Evolutionary conservation across 2,888 invertebrate species (phyloP).

Genomic region (Eilema depressum): DNA sequence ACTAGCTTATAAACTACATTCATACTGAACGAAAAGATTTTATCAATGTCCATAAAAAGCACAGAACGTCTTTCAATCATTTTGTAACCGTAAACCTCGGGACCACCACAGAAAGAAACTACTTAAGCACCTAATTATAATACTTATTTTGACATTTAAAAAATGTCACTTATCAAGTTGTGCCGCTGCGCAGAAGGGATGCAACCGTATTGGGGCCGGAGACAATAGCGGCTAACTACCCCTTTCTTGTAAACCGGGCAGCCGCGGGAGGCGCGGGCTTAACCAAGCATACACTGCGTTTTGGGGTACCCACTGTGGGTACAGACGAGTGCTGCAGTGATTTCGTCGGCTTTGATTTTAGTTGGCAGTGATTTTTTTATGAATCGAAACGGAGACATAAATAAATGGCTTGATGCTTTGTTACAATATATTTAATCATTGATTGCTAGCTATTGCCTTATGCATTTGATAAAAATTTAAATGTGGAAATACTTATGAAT

Average conservation of each 20-base stretch:
- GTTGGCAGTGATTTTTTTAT: background rate
- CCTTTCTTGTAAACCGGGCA: conserved; percentile 81
- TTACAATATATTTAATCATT: background rate
- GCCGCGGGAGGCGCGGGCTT: conserved; percentile 80
- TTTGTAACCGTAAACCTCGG: conserved; percentile 35
- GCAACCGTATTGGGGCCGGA: conserved; percentile 70
- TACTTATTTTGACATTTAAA: conserved; percentile 53
- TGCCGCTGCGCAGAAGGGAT: conserved; percentile 48
- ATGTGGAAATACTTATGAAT: background rate
- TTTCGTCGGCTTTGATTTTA: conserved; percentile 6
- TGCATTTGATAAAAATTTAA: background rate
- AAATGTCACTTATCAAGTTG: conserved; percentile 67
- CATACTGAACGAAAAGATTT: conserved; percentile 7
- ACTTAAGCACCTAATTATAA: conserved; percentile 53
- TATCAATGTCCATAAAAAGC: conserved; percentile 15
- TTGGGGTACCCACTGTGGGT: conserved; percentile 75
- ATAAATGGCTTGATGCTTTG: background rate
- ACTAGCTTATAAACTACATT: background rate
- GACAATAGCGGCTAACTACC: conserved; percentile 87
- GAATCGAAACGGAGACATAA: too few species aligned
- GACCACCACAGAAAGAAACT: conserved; percentile 45
- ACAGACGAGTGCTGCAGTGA: conserved; percentile 56
- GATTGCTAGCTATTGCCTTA: background rate
- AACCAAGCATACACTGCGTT: conserved; percentile 85
- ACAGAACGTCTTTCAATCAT: conserved; percentile 19